Base-by-base conservation (phyloP, 2,888 invertebrate genomes). In the Acleris holmiana region DNA sequence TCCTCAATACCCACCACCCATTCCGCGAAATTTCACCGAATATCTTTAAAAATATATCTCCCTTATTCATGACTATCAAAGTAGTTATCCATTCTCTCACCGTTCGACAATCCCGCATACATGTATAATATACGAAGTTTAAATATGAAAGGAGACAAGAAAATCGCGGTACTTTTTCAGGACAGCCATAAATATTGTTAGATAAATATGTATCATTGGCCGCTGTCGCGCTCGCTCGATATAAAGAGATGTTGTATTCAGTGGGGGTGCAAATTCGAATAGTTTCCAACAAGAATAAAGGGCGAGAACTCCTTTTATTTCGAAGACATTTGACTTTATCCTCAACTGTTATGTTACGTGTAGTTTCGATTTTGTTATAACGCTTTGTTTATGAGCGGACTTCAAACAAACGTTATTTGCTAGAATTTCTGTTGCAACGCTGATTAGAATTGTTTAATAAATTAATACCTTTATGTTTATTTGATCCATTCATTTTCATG, bases 171-270 rank as follows among this genome's bases (percentile, higher is more conserved):
- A 73, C 80, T 82, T 85, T 90, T 84, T 85, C 80, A 78, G 77
- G 75, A 72, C 72, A 70, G 75, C 80, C 78, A 89, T 91, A 91
- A 91, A 91, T 91, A 90, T 85, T 84, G 83, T 86, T 83, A 88
- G 86, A 91, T 90, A 89, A 91, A 91, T 90, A 89, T 90, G 87
- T 90, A 90, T 89, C 86, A 85, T 86, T 87, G 88, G 80, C 82
- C 85, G 80, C 76, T 86, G 88, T 85, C 88, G 83, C 76, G 79
- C 73, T 71, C 70, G 76, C 76, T 79, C 77, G 80, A 79, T 82
- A 79, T 79, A 79, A 78, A 78, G 67, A 67, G 70, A 76, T 72
- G 75, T 78, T 68, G 70, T 71, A 69, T 68, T 66, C 64, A 56
- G 63, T 71, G 67, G 75, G 21, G 82, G 82, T 73, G 78, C 70